Base-by-base conservation (phyloP, 92 coral and sea anemone species). In the Zoanthus sociatus region DNA sequence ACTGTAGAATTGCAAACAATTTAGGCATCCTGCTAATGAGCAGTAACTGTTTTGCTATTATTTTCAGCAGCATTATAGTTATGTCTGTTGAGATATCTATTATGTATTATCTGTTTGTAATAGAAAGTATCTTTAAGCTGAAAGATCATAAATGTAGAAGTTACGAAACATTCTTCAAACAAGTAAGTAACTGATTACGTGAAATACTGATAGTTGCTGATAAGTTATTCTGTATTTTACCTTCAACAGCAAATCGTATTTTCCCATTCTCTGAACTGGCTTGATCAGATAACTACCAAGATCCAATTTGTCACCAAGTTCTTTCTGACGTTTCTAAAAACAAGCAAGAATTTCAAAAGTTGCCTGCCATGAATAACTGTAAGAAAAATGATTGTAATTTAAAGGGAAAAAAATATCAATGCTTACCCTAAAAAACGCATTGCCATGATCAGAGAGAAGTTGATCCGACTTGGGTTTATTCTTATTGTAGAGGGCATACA, bases 261-360 rank as follows among this genome's bases (percentile, higher is more conserved):
- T 97, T 60, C 99, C 98, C 96, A 97, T 97, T 63, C 99, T 88
- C 83, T 97, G 99, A 7, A 97, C 99, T 17, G 99, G 99, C 87
- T 97, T 97, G 61, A 97, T 97, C 14, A 97, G 96, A 81, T 90
- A 97, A 84, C 99, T 97, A 15, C 99, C 96, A 31, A 97, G 96
- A 84, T 97, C 99, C 20, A 97, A 91, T 78, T 97, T 97, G 89
- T 97, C 99, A 0, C 95, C 95, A n/a, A 97, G 97, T 79, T 97
- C 92, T 63, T 89, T 92, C 79, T 97, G 99, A 26, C 98, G 92
- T 48, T 89, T 92, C 99, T 97, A 77, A 67, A 61, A 88, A 70
- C 30, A 18, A 3, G 26, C 33, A 33, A 31, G 31, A 30, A 26
- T 9, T 9, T 31, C 73, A 69, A 26, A 16, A 17, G 17, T 11